Conservation (phyloP, 2,113 vertebrate genomes). For the Poeciliopsis retropinna region DNA sequence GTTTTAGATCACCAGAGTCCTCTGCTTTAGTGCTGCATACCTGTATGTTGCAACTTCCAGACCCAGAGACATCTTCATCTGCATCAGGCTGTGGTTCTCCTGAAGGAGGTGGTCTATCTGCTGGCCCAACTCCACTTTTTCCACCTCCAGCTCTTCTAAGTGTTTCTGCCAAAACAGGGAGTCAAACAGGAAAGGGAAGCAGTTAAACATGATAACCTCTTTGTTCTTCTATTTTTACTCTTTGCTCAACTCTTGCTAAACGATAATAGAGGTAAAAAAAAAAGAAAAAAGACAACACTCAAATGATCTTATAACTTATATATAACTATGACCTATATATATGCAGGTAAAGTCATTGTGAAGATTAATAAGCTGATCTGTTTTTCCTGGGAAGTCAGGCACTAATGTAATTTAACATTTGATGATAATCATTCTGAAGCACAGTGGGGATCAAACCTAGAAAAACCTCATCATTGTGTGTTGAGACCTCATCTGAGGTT, state of each 20-base stretch:
- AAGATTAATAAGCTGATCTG: not conserved
- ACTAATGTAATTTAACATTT: not conserved
- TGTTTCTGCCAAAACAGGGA: slow-evolving; percentile 71
- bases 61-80: slow-evolving; percentile 76
- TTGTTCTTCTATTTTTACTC: not conserved
- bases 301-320: not conserved
- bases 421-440: not conserved
- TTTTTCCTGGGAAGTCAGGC: not conserved
- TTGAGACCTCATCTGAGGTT: slow-evolving; percentile 13
- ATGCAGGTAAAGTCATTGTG: not conserved
- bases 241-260: not conserved
- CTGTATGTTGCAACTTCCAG: slow-evolving; percentile 81
- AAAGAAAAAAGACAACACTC: too few relatives aligned
- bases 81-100: slow-evolving; percentile 69
- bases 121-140: slow-evolving; percentile 64
- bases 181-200: slow-evolving; percentile 33
- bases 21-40: slow-evolving; percentile 44
- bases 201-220: not conserved
- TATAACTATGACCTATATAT: not conserved
- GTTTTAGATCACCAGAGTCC: too few relatives aligned
- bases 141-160: slow-evolving; percentile 63
- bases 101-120: slow-evolving; percentile 62
- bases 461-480: slow-evolving; percentile 1
- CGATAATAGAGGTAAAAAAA: too few relatives aligned
- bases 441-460: not conserved